phyloP scores from a whole-genome alignment of 1,140 invertebrate genomes.

The Drosophila malerkotliana region DNA sequence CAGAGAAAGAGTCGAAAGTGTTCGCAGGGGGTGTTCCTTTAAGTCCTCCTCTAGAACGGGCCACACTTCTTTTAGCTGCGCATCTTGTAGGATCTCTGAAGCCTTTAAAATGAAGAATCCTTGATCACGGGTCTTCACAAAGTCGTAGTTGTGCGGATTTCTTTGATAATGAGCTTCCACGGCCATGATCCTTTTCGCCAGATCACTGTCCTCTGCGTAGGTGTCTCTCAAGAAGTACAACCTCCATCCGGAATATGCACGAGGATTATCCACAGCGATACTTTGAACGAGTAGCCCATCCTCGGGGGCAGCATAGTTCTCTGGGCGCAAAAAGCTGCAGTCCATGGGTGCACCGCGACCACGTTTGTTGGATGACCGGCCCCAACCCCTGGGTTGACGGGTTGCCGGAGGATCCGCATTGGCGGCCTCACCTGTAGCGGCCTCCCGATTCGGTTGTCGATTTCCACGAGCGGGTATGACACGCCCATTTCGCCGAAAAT shows the following conservation, averaged over 20 bases:
- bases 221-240: slow-evolving; percentile 86
- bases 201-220: slow-evolving; percentile 80
- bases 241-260: slow-evolving; percentile 86
- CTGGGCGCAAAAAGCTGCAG: slow-evolving; percentile 59
- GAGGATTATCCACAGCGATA: slow-evolving; percentile 56
- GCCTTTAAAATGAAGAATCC: slow-evolving; percentile 84
- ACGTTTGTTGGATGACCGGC: slow-evolving; percentile 3
- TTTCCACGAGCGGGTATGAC: slow-evolving; percentile 69
- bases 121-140: slow-evolving; percentile 84
- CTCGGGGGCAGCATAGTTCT: slow-evolving; percentile 73
- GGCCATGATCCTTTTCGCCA: slow-evolving; percentile 84
- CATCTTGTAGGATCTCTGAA: slow-evolving; percentile 84
- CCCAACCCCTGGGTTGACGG: slow-evolving; percentile 54
- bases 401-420: neutral
- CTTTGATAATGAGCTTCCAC: slow-evolving; percentile 79
- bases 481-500: slow-evolving; percentile 73
- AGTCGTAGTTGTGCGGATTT: slow-evolving; percentile 77
- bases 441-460: slow-evolving; percentile 8
- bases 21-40: slow-evolving; percentile 85
- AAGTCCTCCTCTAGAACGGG: slow-evolving; percentile 86
- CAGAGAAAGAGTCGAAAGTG: slow-evolving; percentile 86
- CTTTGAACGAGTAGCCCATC: slow-evolving; percentile 56
- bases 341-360: slow-evolving; percentile 16
- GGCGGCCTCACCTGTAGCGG: neutral
- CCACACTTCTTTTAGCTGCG: slow-evolving; percentile 85